Base-by-base conservation (phyloP, 1,140 invertebrate genomes). In the Leptopilina boulardi region DNA sequence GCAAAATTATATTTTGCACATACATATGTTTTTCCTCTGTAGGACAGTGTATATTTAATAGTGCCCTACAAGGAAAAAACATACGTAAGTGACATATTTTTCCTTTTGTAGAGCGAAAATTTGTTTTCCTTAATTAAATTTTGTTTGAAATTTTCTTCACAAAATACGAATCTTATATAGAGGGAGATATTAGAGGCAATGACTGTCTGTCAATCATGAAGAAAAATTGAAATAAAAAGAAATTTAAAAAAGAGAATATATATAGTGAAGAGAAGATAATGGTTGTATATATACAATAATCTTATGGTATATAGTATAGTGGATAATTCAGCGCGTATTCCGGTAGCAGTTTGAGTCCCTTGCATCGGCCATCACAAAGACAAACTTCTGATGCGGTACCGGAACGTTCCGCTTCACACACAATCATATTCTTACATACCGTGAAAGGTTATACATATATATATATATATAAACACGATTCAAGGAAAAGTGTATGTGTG, bases 281-380 rank as follows among this genome's bases (percentile, higher is more conserved):
- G 81, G 83, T 85, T 83, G 79, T 86, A 82, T 83, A 82, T 85
- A 87, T 83, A 80, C 83, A 77, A 79, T n/a, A n/a, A n/a, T n/a
- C n/a, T n/a, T n/a, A n/a, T n/a, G 66, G 80, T 74, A 82, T 77
- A 83, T 79, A 82, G 85, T 86, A 85, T 79, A 82, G 85, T 86
- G 85, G 90, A 90, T 90, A 90, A 90, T 90, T 90, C 87, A 89
- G 82, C 87, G 90, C 89, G 89, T 91, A 90, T 89, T 86, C 86
- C 89, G 84, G 89, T 90, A 90, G 89, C 89, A 71, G 84, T 80
- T 83, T 76, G 83, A 82, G 87, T 86, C 87, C 84, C 84, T 85
- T 59, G 56, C 56, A 23, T 89, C 89, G 89, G 88, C 86, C 87
- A 89, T 89, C 88, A 89, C 89, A 89, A 91, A 89, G 89, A 89